A percentile compares a stretch with the other conserved stretches of the same genome.
These are phyloP conservation scores for Parnassius smintheus DNA, from an alignment of 2,888 invertebrate genomes.

Conservation along the genomic window DNA sequence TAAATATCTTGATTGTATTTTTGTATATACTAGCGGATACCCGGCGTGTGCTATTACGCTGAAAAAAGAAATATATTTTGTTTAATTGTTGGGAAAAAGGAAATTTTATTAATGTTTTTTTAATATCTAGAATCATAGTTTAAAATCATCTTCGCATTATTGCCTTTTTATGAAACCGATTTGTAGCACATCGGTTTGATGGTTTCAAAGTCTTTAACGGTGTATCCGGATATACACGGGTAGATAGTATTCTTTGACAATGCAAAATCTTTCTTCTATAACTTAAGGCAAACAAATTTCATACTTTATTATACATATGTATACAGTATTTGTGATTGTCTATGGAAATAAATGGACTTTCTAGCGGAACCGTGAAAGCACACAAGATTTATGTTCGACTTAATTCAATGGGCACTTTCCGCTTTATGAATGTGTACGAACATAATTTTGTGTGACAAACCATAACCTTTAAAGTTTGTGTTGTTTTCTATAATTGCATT, in stretches of 20 bases:
- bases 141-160: too few relatives aligned
- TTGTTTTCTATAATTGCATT: slow-evolving; percentile 3
- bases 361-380: slow-evolving; percentile 9
- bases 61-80: too few relatives aligned
- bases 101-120: too few relatives aligned
- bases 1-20: too few relatives aligned
- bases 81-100: too few relatives aligned
- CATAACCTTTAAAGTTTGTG: slow-evolving; percentile 9
- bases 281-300: slow-evolving; percentile 7
- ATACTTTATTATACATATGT: slow-evolving; percentile 1
- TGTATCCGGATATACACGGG: too few relatives aligned
- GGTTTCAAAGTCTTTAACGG: too few relatives aligned
- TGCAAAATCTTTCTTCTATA: slow-evolving; percentile 6
- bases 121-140: too few relatives aligned
- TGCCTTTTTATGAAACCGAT: too few relatives aligned
- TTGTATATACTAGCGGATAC: too few relatives aligned
- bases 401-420: slow-evolving; percentile 17
- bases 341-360: slow-evolving; percentile 18
- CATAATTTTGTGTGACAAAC: slow-evolving; percentile 3
- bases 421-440: slow-evolving; percentile 5
- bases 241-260: not conserved
- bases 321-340: slow-evolving; percentile 3
- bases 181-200: too few relatives aligned
- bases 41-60: too few relatives aligned
- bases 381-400: slow-evolving; percentile 1